Evolutionary conservation across 1,140 invertebrate species (phyloP).

Genomic region (Hycleus phaleratus): DNA sequence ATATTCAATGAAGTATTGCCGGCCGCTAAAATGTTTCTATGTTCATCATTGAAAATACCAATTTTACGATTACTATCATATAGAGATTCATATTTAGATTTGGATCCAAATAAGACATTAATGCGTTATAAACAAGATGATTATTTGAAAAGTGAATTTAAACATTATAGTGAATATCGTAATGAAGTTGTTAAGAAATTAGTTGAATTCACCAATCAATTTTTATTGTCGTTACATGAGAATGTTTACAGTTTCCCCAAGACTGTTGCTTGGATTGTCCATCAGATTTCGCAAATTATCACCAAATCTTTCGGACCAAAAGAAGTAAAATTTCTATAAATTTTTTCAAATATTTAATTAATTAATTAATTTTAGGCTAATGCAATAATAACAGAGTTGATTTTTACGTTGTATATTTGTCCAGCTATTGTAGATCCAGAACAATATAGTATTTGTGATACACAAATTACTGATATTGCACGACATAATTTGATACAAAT

Average conservation of each 20-base stretch:
- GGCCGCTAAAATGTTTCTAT: conserved; percentile 86
- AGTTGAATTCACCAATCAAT: conserved; percentile 69
- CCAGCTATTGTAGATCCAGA: conserved; percentile 95
- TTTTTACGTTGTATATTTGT: conserved; percentile 92
- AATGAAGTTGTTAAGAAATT: conserved; percentile 74
- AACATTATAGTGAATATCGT: conserved; percentile 50
- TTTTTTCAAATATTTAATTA: background rate
- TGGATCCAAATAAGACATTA: conserved; percentile 81
- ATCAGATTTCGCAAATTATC: conserved; percentile 65
- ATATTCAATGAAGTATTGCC: conserved; percentile 85
- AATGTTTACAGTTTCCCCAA: conserved; percentile 90
- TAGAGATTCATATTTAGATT: conserved; percentile 86
- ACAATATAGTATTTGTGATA: conserved; percentile 89
- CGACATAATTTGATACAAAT: conserved; percentile 90
- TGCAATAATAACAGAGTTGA: conserved; percentile 82
- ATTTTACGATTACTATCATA: conserved; percentile 89
- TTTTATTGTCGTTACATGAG: conserved; percentile 76
- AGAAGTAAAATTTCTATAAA: conserved; percentile 44
- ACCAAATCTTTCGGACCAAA: conserved; percentile 54
- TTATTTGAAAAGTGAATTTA: conserved; percentile 19
- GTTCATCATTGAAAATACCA: conserved; percentile 82
- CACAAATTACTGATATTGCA: conserved; percentile 84
- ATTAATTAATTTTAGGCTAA: conserved; percentile 49
- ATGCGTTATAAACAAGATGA: conserved; percentile 42
- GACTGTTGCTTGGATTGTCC: conserved; percentile 67